Evolutionary conservation across 2,113 vertebrate species (phyloP).

Genomic region (zebrafish (Danio rerio)): GRCz12tu NC_133186.1:34373001-34373500

Average conservation of each 20-base stretch:
- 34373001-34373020: slow-evolving; percentile 55
- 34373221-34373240: neutral
- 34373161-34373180: neutral
- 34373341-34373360: slow-evolving; percentile 51
- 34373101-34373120: slow-evolving; percentile 9
- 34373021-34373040: slow-evolving; percentile 39
- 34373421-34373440: neutral
- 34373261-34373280: too few relatives aligned
- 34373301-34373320: slow-evolving; percentile 26
- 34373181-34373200: neutral
- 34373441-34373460: neutral
- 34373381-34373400: slow-evolving; percentile 47
- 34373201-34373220: neutral
- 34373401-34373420: neutral
- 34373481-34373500: neutral
- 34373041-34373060: slow-evolving; percentile 22
- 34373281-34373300: slow-evolving; percentile 6
- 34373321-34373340: slow-evolving; percentile 46
- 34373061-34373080: slow-evolving; percentile 34
- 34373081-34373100: slow-evolving; percentile 21
- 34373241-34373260: neutral
- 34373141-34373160: slow-evolving; percentile 25
- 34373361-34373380: slow-evolving; percentile 35
- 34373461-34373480: neutral
- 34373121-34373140: slow-evolving; percentile 27